Evolutionary conservation across 2,888 invertebrate genomes (phyloP), one percentile per base, ranked within the genome.

Genomic region (Conchocele bisecta): DNA sequence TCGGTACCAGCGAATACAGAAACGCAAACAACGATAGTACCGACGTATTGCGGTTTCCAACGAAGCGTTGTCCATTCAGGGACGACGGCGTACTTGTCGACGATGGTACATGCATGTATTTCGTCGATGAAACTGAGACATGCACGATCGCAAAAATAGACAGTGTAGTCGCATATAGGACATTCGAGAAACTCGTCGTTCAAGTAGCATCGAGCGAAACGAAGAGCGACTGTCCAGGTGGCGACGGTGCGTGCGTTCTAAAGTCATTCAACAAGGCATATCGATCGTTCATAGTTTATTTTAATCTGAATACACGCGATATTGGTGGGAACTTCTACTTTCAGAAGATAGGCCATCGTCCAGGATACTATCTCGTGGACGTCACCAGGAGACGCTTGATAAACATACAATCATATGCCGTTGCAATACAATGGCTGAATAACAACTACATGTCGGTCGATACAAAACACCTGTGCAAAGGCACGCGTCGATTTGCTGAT

Each of bases 281-380:
- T 22, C n/a, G 37, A 17, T 20, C 35, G 15, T 53, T 53, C 17
- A 24, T 53, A 13, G 53, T 53, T 3, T 35, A 53, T 29, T 20
- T 53, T 3, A 35, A 53, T 35, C 29, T 24, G 11, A 35, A 6
- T 11, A 24, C 24, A 11, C 24, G 33, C 5, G 22, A 35, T 11
- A 33, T 9, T n/a, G 29, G 11, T 17, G n/a, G 24, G n/a, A 15
- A 17, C 20, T 24, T 37, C 15, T n/a, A 24, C n/a, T n/a, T 53
- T 35, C 37, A 26, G 31, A 15, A 22, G n/a, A 53, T 20, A 22
- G 20, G 53, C 9, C 13, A 17, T 15, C n/a, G 37, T 17, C 9
- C 33, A 15, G 53, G 53, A 20, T 53, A 22, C 24, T 53, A 33
- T 35, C 35, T 31, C 35, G 53, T 53, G 7, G 53, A 53, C 24